Conservation (phyloP, 2,888 invertebrate genomes). For the Andrena trimmerana region DNA sequence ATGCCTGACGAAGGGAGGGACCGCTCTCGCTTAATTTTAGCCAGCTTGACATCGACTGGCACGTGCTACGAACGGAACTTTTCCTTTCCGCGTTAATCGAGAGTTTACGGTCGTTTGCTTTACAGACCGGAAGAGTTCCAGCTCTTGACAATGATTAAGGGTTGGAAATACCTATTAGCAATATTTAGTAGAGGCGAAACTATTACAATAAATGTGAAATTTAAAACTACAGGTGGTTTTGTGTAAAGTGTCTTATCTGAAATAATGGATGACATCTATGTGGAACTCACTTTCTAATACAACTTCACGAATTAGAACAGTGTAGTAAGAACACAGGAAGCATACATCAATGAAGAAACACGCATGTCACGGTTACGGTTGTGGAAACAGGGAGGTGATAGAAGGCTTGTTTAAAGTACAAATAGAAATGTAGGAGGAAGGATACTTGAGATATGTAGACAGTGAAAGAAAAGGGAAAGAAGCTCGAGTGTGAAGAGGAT, state of each 20-base stretch:
- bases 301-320: too few species aligned
- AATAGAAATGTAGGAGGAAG: neutral
- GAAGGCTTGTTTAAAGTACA: neutral
- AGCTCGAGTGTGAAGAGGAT: neutral
- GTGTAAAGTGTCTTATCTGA: too few species aligned
- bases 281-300: too few species aligned
- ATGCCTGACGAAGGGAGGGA: slow-evolving; percentile 25
- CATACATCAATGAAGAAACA: too few species aligned
- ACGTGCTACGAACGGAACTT: slow-evolving; percentile 73
- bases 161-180: neutral
- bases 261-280: too few species aligned
- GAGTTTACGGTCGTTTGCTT: slow-evolving; percentile 15
- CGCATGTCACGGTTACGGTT: too few species aligned
- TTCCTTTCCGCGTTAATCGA: slow-evolving; percentile 33
- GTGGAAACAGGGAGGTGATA: too few species aligned
- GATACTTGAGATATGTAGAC: too few species aligned
- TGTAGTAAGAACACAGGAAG: too few species aligned
- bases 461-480: neutral
- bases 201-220: too few species aligned
- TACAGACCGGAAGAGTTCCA: slow-evolving; percentile 14
- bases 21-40: slow-evolving; percentile 77
- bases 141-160: neutral
- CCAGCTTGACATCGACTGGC: slow-evolving; percentile 66
- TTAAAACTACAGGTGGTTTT: too few species aligned
- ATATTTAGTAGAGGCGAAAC: neutral